A percentile compares a stretch with the other conserved stretches of the same genome.
Evolutionary conservation across 2,113 vertebrate species (phyloP).

Genomic region (Oplegnathus fasciatus): DNA sequence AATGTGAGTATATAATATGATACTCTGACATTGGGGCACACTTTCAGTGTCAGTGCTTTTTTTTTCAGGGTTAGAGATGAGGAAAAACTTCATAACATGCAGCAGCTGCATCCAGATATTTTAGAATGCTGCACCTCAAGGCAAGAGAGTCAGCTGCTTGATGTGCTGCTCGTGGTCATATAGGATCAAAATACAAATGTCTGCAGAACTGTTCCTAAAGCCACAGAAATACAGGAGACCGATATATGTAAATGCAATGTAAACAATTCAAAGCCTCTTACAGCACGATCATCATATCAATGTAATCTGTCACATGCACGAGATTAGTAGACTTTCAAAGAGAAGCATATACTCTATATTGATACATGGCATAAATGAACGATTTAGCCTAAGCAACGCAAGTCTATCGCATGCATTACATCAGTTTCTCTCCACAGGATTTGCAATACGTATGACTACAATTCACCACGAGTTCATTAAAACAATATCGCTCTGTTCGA

Average conservation of each 20-base stretch:
- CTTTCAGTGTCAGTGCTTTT: constrained; percentile 3
- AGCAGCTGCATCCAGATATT: constrained; percentile 27
- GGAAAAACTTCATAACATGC: constrained; percentile 6
- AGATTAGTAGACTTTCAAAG: constrained; percentile 41
- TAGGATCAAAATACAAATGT: constrained; percentile 16
- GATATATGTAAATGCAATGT: neutral
- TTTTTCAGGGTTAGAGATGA: constrained; percentile 12
- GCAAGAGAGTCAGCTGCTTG: constrained; percentile 26
- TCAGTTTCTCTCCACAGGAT: constrained; percentile 47
- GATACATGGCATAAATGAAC: neutral
- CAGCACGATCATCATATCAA: constrained; percentile 21
- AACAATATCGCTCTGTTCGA: constrained; percentile 7
- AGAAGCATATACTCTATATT: neutral
- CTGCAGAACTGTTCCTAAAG: neutral
- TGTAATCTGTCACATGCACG: constrained; percentile 48
- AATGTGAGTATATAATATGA: constrained; percentile 43
- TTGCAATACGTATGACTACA: neutral
- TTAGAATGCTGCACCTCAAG: neutral
- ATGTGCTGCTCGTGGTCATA: constrained; percentile 10
- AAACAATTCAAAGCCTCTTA: constrained; percentile 55
- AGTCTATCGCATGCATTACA: constrained; percentile 45
- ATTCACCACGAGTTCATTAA: constrained; percentile 17
- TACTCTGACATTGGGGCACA: constrained; percentile 12
- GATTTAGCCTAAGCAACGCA: constrained; percentile 10
- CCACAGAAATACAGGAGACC: neutral